These are phyloP conservation scores for Acronicta alni DNA, from an alignment of 2,888 invertebrate species.

Conservation along the genomic window DNA sequence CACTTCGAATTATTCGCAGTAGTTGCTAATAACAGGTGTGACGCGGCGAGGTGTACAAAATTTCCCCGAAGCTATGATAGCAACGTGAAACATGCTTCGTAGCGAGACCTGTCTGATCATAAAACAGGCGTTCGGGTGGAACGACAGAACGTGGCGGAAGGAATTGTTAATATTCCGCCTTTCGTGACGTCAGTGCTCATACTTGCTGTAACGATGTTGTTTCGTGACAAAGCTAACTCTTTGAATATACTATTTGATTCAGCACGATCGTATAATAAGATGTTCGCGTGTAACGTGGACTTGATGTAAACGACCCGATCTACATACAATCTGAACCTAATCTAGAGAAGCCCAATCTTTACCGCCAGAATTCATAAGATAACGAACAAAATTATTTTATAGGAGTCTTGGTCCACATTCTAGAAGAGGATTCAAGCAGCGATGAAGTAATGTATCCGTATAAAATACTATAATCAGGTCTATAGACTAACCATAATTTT, in stretches of 20 bases:
- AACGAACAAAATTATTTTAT: no score
- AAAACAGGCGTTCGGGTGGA: slow-evolving; percentile 54
- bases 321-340: not conserved
- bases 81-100: slow-evolving; percentile 45
- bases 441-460: no score
- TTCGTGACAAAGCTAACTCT: slow-evolving; percentile 8
- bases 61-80: slow-evolving; percentile 54
- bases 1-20: not conserved
- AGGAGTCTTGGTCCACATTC: no score
- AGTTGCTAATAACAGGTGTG: slow-evolving; percentile 29
- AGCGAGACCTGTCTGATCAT: slow-evolving; percentile 47
- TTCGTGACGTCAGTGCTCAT: slow-evolving; percentile 49
- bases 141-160: slow-evolving; percentile 56
- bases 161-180: slow-evolving; percentile 58
- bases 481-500: no score
- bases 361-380: not conserved
- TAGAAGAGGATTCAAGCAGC: no score
- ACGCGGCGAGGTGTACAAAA: slow-evolving; percentile 48
- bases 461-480: no score
- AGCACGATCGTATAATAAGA: slow-evolving; percentile 1
- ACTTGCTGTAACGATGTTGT: slow-evolving; percentile 13
- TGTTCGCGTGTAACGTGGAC: not conserved
- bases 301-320: not conserved
- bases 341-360: not conserved
- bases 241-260: slow-evolving; percentile 5